Base-by-base conservation (phyloP, 2,797 vertebrate genomes). In the Pygocentrus nattereri region DNA sequence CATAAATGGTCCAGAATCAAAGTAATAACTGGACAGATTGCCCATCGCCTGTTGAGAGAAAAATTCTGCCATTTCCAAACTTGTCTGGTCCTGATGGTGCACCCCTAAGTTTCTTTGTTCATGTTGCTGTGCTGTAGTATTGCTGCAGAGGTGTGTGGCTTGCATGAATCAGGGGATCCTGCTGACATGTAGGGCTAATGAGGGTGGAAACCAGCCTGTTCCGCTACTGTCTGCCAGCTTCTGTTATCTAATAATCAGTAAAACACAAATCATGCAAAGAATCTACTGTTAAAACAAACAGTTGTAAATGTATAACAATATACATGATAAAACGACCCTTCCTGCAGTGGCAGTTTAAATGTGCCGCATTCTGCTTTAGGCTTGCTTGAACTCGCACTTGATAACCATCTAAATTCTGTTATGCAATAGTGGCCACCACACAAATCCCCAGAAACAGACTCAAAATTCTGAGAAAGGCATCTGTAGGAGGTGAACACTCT, bases 131-230 rank as follows among this genome's bases (percentile, higher is more conserved):
- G 44, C 44, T 50, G 68, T 44, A 49, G 68, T 50, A 25, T 64
- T 64, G 31, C 67, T 49, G 67, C 41, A n/a, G 41, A 25, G 11
- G 23, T 50, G 64, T 44, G 23, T 30, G 10, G 5, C 21, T 13
- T 80, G 41, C 62, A 41, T 74, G 73, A 80, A 30, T 76, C 64
- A 77, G 47, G 12, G 10, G 58, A 27, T 38, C 64, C 67, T 56
- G 13, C 21, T 21, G 54, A n/a, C 52, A 65, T 70, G 13, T 58
- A 74, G 74, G 34, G 34, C 19, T 41, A 67, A 67, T 64, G 70
- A 76, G 64, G 47, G 71, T 80, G 80, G 71, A 90, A 91, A 91
- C 87, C 87, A 67, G 86, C 85, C 76, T 84, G 82, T 73, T 82
- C 80, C 71, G 91, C 83, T 88, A 87, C 87, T 88, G 78, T 87